Conservation (phyloP, 2,888 invertebrate genomes). For the Parnassius smintheus region DNA sequence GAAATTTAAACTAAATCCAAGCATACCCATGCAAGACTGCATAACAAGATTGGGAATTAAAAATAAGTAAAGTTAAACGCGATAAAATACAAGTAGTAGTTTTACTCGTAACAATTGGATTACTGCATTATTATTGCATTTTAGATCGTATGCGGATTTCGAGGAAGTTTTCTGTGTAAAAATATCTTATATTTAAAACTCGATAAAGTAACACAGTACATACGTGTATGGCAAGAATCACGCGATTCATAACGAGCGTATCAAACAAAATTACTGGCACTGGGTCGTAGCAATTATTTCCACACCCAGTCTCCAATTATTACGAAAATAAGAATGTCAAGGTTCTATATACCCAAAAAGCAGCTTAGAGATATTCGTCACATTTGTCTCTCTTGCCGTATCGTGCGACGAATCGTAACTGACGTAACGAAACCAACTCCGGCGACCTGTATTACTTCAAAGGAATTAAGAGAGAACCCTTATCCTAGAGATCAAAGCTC, state of each 20-base stretch:
- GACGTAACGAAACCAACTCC: slow-evolving; percentile 53
- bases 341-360: slow-evolving; percentile 51
- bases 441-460: slow-evolving; percentile 42
- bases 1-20: too few relatives aligned
- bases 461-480: slow-evolving; percentile 33
- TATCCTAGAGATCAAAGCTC: slow-evolving; percentile 46
- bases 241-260: slow-evolving; percentile 12
- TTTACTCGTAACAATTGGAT: too few relatives aligned
- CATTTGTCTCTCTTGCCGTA: slow-evolving; percentile 73
- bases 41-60: too few relatives aligned
- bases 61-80: too few relatives aligned
- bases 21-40: too few relatives aligned
- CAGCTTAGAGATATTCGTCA: slow-evolving; percentile 57
- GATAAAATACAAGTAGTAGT: too few relatives aligned
- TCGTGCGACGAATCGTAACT: slow-evolving; percentile 64
- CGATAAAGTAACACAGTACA: not conserved
- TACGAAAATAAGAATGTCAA: slow-evolving; percentile 61
- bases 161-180: too few relatives aligned
- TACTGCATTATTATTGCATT: too few relatives aligned
- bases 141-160: too few relatives aligned
- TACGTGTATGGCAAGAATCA: slow-evolving; percentile 6
- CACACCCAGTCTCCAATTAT: slow-evolving; percentile 29
- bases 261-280: slow-evolving; percentile 15
- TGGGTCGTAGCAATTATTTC: slow-evolving; percentile 12
- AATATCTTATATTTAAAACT: too few relatives aligned